These are phyloP conservation scores for Bergia sp. DNA, from an alignment of 92 coral and sea anemone species.

Conservation along the genomic window DNA sequence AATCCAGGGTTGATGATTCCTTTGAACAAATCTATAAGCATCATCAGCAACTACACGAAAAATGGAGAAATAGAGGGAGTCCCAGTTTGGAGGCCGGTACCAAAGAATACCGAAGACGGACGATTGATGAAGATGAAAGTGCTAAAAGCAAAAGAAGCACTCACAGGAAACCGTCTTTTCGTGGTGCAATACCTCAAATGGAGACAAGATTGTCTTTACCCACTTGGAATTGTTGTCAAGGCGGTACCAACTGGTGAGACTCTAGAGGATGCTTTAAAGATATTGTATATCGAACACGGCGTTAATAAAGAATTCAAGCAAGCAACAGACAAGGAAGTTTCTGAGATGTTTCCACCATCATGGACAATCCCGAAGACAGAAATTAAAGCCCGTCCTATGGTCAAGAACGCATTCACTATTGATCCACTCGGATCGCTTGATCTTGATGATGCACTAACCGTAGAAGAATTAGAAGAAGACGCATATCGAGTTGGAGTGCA, in stretches of 20 bases:
- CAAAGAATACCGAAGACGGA: not conserved
- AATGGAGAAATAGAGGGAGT: conserved; percentile 42
- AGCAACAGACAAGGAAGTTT: conserved; percentile 11
- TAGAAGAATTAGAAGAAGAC: conserved; percentile 38
- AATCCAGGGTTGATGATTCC: conserved; percentile 64
- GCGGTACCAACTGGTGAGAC: conserved; percentile 58
- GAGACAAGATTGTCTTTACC: conserved; percentile 63
- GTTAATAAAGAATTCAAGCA: conserved; percentile 29
- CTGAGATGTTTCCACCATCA: conserved; percentile 20
- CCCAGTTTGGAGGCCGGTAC: conserved; percentile 32
- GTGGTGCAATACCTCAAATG: conserved; percentile 79
- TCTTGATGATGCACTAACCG: conserved; percentile 74
- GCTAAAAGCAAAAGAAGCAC: conserved; percentile 53
- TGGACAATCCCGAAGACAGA: conserved; percentile 56
- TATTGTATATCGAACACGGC: conserved; percentile 68
- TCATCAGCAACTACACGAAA: conserved; percentile 47
- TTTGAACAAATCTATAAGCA: conserved; percentile 55
- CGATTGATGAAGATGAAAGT: conserved; percentile 17
- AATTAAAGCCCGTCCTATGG: conserved; percentile 18
- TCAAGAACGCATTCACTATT: conserved; percentile 63
- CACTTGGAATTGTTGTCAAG: conserved; percentile 77
- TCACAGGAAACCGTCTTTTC: conserved; percentile 62
- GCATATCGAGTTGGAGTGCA: conserved; percentile 57
- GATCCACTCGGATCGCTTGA: conserved; percentile 65
- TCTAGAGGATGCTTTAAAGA: conserved; percentile 46